Evolutionary conservation across 1,140 invertebrate species (phyloP).

Genomic region (Caenorhabditis tropicalis): DNA sequence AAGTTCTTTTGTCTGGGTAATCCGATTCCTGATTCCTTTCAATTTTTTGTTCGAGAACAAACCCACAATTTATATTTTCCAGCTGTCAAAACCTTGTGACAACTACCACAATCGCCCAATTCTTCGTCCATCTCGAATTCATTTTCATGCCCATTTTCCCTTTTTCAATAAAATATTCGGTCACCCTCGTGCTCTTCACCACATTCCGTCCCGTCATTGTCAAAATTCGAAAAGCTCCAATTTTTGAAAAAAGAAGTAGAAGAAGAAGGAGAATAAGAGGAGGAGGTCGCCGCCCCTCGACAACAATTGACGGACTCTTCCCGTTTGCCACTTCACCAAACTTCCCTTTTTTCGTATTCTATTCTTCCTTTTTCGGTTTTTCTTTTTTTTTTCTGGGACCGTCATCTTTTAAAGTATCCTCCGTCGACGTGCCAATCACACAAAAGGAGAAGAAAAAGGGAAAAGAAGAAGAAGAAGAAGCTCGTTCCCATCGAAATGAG

Average conservation of each 20-base stretch:
- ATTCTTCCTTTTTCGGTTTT: not conserved
- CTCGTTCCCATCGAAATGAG: not conserved
- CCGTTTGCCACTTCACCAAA: slow-evolving; percentile 41
- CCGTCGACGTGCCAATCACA: not conserved
- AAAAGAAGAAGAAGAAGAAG: not conserved
- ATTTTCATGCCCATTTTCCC: not conserved
- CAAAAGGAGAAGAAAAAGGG: too few species aligned
- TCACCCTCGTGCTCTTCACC: slow-evolving; percentile 33
- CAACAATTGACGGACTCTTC: slow-evolving; percentile 41
- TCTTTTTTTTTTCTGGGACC: not conserved
- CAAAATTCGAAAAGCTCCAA: slow-evolving; percentile 37
- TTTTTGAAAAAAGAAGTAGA: not conserved
- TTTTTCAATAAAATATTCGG: slow-evolving; percentile 37
- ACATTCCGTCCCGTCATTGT: slow-evolving; percentile 15
- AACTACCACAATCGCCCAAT: not conserved
- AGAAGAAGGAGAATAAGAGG: not conserved
- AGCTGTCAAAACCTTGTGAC: not conserved
- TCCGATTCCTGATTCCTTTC: too few species aligned
- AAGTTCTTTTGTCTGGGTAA: too few species aligned
- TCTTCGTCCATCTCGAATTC: not conserved
- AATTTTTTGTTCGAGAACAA: too few species aligned
- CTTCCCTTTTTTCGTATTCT: slow-evolving; percentile 23
- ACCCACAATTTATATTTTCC: not conserved
- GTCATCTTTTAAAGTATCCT: not conserved
- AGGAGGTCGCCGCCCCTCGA: slow-evolving; percentile 9